Evolutionary conservation across 2,888 invertebrate species (phyloP).

Genomic region (Peribatodes rhomboidaria): DNA sequence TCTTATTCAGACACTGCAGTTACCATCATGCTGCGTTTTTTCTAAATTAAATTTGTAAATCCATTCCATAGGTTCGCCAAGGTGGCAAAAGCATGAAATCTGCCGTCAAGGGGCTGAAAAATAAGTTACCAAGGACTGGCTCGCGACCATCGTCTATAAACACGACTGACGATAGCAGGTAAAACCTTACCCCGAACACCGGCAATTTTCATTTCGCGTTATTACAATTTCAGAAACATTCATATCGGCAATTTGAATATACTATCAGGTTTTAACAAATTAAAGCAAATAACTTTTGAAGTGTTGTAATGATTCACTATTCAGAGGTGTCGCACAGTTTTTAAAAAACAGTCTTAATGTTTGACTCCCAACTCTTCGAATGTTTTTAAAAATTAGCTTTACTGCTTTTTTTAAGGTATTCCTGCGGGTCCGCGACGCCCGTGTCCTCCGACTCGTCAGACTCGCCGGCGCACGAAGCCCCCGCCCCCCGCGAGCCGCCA

Average conservation of each 20-base stretch:
- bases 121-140: slow-evolving; percentile 76
- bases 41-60: background rate
- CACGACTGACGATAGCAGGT: slow-evolving; percentile 81
- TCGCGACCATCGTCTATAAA: slow-evolving; percentile 77
- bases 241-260: too few relatives aligned
- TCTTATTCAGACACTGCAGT: background rate
- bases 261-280: too few relatives aligned
- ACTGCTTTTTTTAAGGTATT: slow-evolving; percentile 63
- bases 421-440: slow-evolving; percentile 79
- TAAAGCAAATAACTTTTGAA: too few relatives aligned
- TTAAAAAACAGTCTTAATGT: too few relatives aligned
- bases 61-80: slow-evolving; percentile 71
- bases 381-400: too few relatives aligned
- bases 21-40: background rate
- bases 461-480: slow-evolving; percentile 63
- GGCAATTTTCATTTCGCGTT: too few relatives aligned
- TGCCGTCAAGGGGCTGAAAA: slow-evolving; percentile 78
- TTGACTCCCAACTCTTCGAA: background rate
- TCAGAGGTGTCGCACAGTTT: too few relatives aligned
- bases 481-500: slow-evolving; percentile 61
- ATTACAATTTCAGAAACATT: too few relatives aligned
- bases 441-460: slow-evolving; percentile 78
- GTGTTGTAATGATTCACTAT: too few relatives aligned
- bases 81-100: slow-evolving; percentile 81
- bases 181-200: slow-evolving; percentile 29